A percentile compares a stretch with the other conserved stretches of the same genome.
Evolutionary conservation across 2,888 invertebrate species (phyloP).

Genomic region (Epinotia demarniana): DNA sequence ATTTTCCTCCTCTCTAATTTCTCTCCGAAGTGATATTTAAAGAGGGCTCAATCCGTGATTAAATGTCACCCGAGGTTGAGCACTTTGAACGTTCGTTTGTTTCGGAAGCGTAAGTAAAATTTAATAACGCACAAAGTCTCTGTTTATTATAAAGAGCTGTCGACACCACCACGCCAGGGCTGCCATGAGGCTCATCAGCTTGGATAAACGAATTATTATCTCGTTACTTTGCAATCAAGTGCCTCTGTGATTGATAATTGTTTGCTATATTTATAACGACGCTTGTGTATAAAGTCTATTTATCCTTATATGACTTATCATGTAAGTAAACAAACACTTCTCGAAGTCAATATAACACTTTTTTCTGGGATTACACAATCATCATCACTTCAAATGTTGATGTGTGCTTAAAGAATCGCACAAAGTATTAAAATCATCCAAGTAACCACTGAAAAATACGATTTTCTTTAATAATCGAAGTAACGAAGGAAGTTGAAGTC

Average conservation of each 20-base stretch:
- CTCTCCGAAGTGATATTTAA: constrained; percentile 31
- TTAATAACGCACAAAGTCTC: constrained; percentile 30
- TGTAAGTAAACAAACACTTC: too few relatives aligned
- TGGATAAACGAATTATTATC: constrained; percentile 4
- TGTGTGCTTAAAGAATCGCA: too few relatives aligned
- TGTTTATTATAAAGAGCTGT: constrained; percentile 36
- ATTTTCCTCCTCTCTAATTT: constrained; percentile 39
- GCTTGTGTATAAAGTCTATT: not conserved
- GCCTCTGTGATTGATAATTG: not conserved
- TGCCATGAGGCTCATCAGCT: not conserved
- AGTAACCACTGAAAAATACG: too few relatives aligned
- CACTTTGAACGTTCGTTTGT: constrained; percentile 27
- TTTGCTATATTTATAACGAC: not conserved
- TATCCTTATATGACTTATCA: too few relatives aligned
- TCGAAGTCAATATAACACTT: too few relatives aligned
- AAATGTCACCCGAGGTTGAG: constrained; percentile 31
- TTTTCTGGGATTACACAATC: too few relatives aligned
- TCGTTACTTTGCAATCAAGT: not conserved
- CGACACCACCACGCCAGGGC: constrained; percentile 21
- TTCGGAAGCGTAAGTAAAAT: constrained; percentile 26
- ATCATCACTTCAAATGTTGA: too few relatives aligned
- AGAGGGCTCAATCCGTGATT: constrained; percentile 34
- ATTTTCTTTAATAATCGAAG: too few relatives aligned
- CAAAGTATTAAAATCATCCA: too few relatives aligned
- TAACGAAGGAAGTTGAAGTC: too few relatives aligned